Evolutionary conservation across 2,888 invertebrate species (phyloP).

Genomic region (Rotaria magnacalcarata): DNA sequence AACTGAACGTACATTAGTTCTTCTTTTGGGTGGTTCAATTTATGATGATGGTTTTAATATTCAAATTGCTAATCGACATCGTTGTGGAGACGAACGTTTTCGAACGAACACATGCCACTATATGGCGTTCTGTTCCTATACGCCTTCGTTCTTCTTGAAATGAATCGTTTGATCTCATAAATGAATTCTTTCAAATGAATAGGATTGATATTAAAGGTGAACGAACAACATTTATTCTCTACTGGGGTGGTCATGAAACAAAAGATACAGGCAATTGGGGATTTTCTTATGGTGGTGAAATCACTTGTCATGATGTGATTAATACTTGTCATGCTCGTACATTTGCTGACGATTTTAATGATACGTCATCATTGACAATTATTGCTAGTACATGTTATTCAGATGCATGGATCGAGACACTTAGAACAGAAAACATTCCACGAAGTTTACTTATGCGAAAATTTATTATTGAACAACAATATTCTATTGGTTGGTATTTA

Average conservation of each 20-base stretch:
- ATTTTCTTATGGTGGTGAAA: slow-evolving; percentile 3
- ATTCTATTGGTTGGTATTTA: background rate
- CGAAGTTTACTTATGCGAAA: slow-evolving; percentile 1
- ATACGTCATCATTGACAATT: background rate
- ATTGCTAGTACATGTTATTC: slow-evolving; percentile 12
- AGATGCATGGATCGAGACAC: background rate
- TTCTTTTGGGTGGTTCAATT: background rate
- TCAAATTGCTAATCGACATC: background rate
- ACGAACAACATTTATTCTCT: slow-evolving; percentile 6
- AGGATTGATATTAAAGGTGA: background rate
- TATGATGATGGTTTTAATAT: background rate
- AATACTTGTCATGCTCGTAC: background rate
- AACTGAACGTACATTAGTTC: background rate
- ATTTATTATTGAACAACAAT: slow-evolving; percentile 6
- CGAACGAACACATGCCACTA: background rate
- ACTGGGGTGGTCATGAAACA: background rate
- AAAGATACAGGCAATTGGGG: background rate
- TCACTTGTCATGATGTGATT: background rate
- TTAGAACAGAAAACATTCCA: background rate
- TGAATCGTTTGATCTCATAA: background rate
- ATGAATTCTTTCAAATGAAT: background rate
- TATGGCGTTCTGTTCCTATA: background rate
- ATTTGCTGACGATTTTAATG: background rate
- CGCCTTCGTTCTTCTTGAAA: background rate
- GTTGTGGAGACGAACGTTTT: background rate